A percentile compares a stretch with the other conserved stretches of the same genome.
These are phyloP conservation scores for Drosophila ustulata DNA, from an alignment of 2,888 invertebrate genomes.

Conservation along the genomic window DNA sequence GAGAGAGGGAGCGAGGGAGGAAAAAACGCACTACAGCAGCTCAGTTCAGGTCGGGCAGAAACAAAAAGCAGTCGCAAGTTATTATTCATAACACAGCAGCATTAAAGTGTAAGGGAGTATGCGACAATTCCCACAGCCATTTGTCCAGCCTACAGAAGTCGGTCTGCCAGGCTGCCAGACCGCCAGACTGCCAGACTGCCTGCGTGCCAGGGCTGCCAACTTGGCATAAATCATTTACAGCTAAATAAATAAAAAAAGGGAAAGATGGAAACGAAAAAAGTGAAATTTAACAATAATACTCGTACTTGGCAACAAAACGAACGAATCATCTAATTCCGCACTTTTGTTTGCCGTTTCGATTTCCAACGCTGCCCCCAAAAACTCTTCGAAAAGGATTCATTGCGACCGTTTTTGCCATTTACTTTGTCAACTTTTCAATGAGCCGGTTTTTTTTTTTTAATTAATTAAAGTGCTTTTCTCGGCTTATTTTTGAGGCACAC, in stretches of 20 bases:
- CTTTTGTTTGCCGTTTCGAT: constrained; percentile 74
- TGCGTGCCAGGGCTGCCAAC: constrained; percentile 52
- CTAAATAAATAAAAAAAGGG: constrained; percentile 21
- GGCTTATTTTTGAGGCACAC: constrained; percentile 57
- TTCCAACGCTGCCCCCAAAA: constrained; percentile 22
- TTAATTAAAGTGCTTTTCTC: constrained; percentile 76
- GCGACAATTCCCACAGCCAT: constrained; percentile 81
- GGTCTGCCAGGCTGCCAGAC: constrained; percentile 5
- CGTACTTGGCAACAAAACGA: constrained; percentile 30
- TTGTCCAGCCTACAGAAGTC: constrained; percentile 49
- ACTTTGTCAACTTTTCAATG: constrained; percentile 53
- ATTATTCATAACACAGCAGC: constrained; percentile 84
- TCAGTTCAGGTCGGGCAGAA: constrained; percentile 11
- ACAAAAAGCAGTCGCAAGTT: constrained; percentile 74
- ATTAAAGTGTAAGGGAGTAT: constrained; percentile 78
- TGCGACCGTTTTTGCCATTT: constrained; percentile 46
- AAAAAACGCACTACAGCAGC: constrained; percentile 50
- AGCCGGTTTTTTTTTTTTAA: constrained; percentile 53
- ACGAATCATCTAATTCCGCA: constrained; percentile 61
- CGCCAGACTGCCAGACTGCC: constrained; percentile 22
- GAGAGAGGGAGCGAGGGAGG: constrained; percentile 12
- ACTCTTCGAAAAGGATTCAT: constrained; percentile 57
- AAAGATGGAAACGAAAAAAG: constrained; percentile 25
- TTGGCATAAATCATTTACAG: constrained; percentile 77
- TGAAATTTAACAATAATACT: constrained; percentile 71